Percentiles rank a stretch among this genome's conserved stretches.
Evolutionary conservation across 53 echinoderm and acorn worm genomes (phyloP).

Genomic region (Arbacia lixula): DNA sequence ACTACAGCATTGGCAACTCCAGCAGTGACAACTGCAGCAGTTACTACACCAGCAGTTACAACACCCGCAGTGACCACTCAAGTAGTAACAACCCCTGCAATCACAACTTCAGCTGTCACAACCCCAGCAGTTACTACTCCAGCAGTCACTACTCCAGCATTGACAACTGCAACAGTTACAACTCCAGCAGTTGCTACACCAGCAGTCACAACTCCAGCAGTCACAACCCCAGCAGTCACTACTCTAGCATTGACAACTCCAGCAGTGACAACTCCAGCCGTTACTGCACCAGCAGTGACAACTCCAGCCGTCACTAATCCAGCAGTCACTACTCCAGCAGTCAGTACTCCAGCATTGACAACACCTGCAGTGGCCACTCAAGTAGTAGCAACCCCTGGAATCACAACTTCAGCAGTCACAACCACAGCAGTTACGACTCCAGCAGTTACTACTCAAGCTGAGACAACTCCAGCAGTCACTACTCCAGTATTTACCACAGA

Average conservation of each 20-base stretch:
- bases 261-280: not conserved
- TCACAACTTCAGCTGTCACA: slow-evolving; percentile 23
- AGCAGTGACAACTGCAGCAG: slow-evolving; percentile 8
- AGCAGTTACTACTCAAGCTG: slow-evolving; percentile 7
- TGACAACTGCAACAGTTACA: not conserved
- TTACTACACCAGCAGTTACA: slow-evolving; percentile 8
- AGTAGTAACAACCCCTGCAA: slow-evolving; percentile 8
- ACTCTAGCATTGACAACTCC: not conserved
- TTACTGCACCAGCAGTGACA: not conserved
- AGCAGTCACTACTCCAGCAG: not conserved
- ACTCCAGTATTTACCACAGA: slow-evolving; percentile 16
- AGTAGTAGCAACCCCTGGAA: not conserved
- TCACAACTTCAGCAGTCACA: not conserved
- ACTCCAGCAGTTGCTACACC: slow-evolving; percentile 26
- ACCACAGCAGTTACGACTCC: not conserved
- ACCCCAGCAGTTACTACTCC: slow-evolving; percentile 32
- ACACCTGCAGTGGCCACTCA: no score
- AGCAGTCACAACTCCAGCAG: slow-evolving; percentile 12
- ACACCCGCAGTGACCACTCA: not conserved
- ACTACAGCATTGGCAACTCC: slow-evolving; percentile 12
- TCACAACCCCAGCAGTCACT: slow-evolving; percentile 27
- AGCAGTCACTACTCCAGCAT: not conserved
- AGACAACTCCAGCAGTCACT: not conserved
- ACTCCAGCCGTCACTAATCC: slow-evolving; percentile 22
- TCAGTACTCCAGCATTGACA: no score